Percentiles rank a stretch among this genome's conserved stretches.
These are phyloP conservation scores for Podiceps cristatus DNA, from an alignment of 2,113 vertebrate species.

Conservation along the genomic window DNA sequence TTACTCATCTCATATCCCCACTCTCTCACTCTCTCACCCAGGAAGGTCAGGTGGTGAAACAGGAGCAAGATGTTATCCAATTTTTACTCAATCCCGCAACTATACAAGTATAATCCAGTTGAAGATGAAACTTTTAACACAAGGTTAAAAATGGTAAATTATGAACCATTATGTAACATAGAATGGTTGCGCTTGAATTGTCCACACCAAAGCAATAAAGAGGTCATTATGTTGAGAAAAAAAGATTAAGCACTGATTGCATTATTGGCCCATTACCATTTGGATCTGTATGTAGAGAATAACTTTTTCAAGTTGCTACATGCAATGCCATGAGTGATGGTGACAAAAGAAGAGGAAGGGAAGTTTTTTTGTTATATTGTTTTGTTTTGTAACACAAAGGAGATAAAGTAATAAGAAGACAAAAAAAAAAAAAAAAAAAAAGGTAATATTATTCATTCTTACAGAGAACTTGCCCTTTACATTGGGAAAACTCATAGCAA, in stretches of 20 bases:
- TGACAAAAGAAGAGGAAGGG: neutral
- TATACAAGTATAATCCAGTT: neutral
- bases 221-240: neutral
- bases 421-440: too few relatives aligned
- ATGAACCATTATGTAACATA: neutral
- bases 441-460: neutral
- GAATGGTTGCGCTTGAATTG: neutral
- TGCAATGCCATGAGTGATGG: neutral
- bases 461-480: neutral
- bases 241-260: neutral
- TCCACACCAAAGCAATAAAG: neutral
- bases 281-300: neutral
- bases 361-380: neutral
- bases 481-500: neutral
- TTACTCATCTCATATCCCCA: neutral
- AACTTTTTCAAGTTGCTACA: neutral
- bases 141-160: neutral
- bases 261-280: neutral
- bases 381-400: neutral
- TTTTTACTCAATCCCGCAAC: neutral
- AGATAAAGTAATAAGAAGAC: neutral
- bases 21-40: neutral
- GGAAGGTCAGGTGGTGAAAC: neutral
- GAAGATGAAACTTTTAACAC: neutral
- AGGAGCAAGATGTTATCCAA: neutral